Conservation (phyloP, 2,113 vertebrate genomes). For the Varanus salvator region DNA sequence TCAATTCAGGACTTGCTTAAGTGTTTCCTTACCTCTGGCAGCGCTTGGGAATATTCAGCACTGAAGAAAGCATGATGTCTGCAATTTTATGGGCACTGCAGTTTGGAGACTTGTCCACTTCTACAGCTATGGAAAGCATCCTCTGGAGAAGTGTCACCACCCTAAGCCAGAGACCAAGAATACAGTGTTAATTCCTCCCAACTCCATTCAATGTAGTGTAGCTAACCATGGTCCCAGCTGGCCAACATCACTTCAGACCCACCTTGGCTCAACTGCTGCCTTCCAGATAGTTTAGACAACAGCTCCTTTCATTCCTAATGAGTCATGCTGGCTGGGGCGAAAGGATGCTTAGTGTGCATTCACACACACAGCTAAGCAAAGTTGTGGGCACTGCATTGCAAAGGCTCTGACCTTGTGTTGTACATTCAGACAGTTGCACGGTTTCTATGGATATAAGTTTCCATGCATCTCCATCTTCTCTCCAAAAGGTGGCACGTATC, state of each 20-base stretch:
- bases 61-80: constrained; percentile 82
- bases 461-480: too few relatives aligned
- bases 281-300: too few relatives aligned
- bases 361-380: too few relatives aligned
- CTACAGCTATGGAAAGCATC: constrained; percentile 90
- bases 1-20: neutral
- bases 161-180: constrained; percentile 73
- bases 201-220: neutral
- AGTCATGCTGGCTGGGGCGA: too few relatives aligned
- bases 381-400: too few relatives aligned
- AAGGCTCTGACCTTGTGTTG: too few relatives aligned
- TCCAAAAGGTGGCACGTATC: too few relatives aligned
- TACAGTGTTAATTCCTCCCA: neutral
- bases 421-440: too few relatives aligned
- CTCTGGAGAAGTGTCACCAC: constrained; percentile 85
- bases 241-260: neutral
- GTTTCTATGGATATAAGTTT: too few relatives aligned
- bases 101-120: constrained; percentile 89
- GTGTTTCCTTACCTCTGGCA: constrained; percentile 84
- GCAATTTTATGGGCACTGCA: constrained; percentile 88
- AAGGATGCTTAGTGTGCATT: too few relatives aligned
- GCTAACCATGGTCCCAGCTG: neutral
- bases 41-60: constrained; percentile 81
- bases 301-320: too few relatives aligned
- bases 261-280: too few relatives aligned